Evolutionary conservation across 2,113 vertebrate species (phyloP), one percentile per base, ranked within the genome.

Genomic region (Gymnocephalus cernua): DNA sequence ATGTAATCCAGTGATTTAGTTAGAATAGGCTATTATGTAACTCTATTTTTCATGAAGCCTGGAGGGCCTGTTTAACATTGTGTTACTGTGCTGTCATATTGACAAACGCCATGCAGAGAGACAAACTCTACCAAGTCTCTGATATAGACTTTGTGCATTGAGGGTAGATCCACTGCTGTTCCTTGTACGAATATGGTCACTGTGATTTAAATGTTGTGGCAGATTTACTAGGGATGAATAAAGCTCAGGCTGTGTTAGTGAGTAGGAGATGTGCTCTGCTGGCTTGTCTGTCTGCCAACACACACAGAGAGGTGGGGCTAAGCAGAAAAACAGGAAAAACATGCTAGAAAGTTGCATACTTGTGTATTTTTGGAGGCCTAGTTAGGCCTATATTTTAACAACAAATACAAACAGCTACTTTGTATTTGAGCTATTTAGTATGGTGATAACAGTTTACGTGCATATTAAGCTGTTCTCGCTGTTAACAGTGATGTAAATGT

Each of bases 301-400:
- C 45, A 41, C 25, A 51, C 15, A 50, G 54, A 84, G 74, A 83
- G 82, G 88, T 74, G 77, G 71, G 68, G 88, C 74, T 25, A 41
- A 51, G 61, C 54, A 79, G 69, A 80, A 83, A 84, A 86, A 85
- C 74, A 86, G 75, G 82, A 83, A 77, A 67, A 80, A 71, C 82
- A 25, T 38, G 63, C 0, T 27, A 4, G 1, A 41, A 73, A 64
- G 18, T 58, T 8, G 0, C 3, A 47, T 45, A 19, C 1, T 18
- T 54, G 44, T 62, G 4, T 50, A 41, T 45, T n/a, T 64, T 21
- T 44, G 25, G 18, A 29, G 23, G 3, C 16, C 5, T 41, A 9
- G 53, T 69, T 73, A 11, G 38, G 38, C 38, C 38, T 41, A 11
- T 41, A 57, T 79, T 62, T 72, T 25, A 27, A 44, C 16, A 64